Percentiles rank a stretch among this genome's conserved stretches.
These are phyloP conservation scores for Zaprionus vittiger DNA, from an alignment of 1,140 invertebrate species.

Conservation along the genomic window DNA sequence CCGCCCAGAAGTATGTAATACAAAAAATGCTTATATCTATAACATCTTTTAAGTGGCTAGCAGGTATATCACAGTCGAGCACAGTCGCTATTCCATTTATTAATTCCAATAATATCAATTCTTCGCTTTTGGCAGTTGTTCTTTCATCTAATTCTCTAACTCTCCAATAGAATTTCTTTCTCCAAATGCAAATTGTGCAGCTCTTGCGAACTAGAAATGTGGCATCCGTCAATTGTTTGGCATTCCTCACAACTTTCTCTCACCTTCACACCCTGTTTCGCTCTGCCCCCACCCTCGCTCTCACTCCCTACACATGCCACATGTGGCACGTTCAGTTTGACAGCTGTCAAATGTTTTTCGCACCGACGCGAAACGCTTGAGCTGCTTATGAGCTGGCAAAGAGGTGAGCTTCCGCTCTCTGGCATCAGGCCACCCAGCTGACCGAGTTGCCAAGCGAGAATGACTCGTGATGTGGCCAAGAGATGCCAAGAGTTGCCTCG, in stretches of 20 bases:
- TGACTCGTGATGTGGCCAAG: neutral
- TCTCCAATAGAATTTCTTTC: no score
- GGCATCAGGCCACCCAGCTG: constrained; percentile 6
- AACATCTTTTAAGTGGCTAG: no score
- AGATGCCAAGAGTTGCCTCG: neutral
- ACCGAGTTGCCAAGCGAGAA: neutral
- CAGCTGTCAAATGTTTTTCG: constrained; percentile 32
- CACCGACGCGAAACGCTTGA: constrained; percentile 7
- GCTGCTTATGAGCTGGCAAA: constrained; percentile 3
- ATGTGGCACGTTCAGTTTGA: constrained; percentile 12
- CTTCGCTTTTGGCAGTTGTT: no score
- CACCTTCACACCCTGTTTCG: neutral
- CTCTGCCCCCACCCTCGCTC: neutral
- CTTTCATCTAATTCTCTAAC: no score
- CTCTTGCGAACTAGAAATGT: neutral
- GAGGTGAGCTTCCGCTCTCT: constrained; percentile 14
- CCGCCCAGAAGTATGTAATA: no score
- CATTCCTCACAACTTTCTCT: neutral
- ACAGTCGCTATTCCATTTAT: no score
- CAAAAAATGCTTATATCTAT: no score
- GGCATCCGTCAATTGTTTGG: neutral
- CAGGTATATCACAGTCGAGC: no score
- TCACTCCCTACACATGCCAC: neutral
- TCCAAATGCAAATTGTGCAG: neutral
- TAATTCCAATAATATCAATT: no score